Evolutionary conservation across 2,888 invertebrate genomes (phyloP), one percentile per base, ranked within the genome.

Genomic region (Orthonevra nobilis): DNA sequence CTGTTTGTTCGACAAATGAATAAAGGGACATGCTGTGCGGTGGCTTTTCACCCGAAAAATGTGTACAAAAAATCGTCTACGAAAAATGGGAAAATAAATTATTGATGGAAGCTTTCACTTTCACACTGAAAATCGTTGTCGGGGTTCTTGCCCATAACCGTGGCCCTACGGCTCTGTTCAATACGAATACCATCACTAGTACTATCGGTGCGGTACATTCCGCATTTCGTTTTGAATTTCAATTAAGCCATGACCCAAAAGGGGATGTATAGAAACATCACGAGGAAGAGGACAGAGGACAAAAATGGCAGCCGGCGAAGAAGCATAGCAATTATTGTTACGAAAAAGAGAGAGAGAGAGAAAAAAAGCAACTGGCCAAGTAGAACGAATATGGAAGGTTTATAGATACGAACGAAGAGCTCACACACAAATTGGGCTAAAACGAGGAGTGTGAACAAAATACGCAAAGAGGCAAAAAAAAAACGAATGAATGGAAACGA

Each of bases 181-280:
- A 69, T 52, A 50, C 32, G 50, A 66, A 60, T 52, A 64, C 38
- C 52, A 34, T 64, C 54, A 36, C 26, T 42, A 7, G 50, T 52
- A 36, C 61, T 69, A 58, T 69, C 10, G 46, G 32, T 38, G 58
- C 23, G 36, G 28, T 54, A 52, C 61, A 30, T 50, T 44, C 40
- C 20, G 58, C 50, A 50, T 70, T 70, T 61, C 70, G 70, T 70
- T 70, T 70, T 70, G 70, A 70, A 70, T 70, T 70, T 70, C 70
- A 70, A 70, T 70, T 70, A 70, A 70, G 61, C 61, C 70, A 44
- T 70, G 70, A 70, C 70, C 70, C 52, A 70, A 70, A 70, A 70
- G 38, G 69, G 30, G 40, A 20, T 19, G 17, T n/a, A 5, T 3
- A 28, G 9, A 14, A 36, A 10, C 3, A n/a, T 15, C 0, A 5